Base-by-base conservation (phyloP, 64 coral and sea anemone genomes). In the Astreopora myriophthalma region DNA sequence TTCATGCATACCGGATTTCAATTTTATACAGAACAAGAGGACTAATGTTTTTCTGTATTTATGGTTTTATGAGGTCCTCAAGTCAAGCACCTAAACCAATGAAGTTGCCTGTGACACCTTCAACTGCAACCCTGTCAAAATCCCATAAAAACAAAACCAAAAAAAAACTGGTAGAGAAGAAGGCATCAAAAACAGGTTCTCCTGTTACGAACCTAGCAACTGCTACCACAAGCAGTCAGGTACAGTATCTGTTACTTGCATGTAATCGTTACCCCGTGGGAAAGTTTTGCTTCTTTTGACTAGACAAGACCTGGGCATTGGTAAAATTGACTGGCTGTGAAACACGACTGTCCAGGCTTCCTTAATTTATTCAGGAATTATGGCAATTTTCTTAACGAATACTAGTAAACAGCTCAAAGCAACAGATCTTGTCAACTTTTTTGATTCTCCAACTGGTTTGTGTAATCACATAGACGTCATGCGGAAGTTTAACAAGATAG, bases 81-180 rank as follows among this genome's bases (percentile, higher is more conserved):
- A 39, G 33, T 68, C 9, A 70, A 36, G 46, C 84, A 26, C 13
- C 55, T 7, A 89, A 89, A 37, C 55, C 74, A 68, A 30, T 46
- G 4, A 89, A 89, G 79, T 20, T 83, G 32, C 79, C 79, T 64
- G 79, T 83, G 30, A 83, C 79, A 32, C 79, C 79, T 11, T 83
- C 57, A 63, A 83, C 52, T 83, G 52, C 52, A 23, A 64, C 79
- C 11, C 28, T 83, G 24, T 35, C 79, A 11, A 83, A 83, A 83
- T 63, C 79, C 1, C 79, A 64, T 20, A 83, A 83, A 83, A 83
- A 36, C 49, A 83, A 83, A 64, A 64, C 32, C 52, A 83, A 83
- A 22, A 83, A 83, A 34, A 83, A 36, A 65, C 30, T 55, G 39
- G 52, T 38, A 1, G 79, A 83, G 20, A 34, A 64, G 5, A 83